Evolutionary conservation across 2,888 invertebrate species (phyloP), one percentile per base, ranked within the genome.

Genomic region (Mesorhabditis belari): DNA sequence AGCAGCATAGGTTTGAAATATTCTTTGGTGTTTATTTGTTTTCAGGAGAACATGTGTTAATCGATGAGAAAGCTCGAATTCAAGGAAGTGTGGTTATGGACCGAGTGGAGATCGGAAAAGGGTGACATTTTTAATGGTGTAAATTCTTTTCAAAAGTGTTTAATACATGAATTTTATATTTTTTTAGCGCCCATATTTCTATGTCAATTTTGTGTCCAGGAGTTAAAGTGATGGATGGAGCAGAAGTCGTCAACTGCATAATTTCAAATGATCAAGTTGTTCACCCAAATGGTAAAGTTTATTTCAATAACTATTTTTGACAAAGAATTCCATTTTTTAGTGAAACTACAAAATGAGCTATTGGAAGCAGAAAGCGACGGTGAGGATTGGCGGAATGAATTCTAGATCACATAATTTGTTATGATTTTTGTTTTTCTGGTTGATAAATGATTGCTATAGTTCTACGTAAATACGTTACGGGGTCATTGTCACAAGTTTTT

Each of bases 211-310:
- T 77, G 6, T 71, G 73, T 50, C 64, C 66, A 29, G 68, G 69
- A 49, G 70, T 59, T 12, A 63, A 65, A 51, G 63, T 76, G n/a
- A 74, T 71, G 44, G 73, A 76, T 6, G 64, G 69, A 24, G 69
- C 67, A 2, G 69, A 73, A 26, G 59, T 77, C 9, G 67, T 58
- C n/a, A 72, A 76, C 53, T 73, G 73, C 55, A 71, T 77, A 21
- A 63, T 77, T 1, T 58, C 63, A 1, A 76, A 73, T 26, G 77
- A 76, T 27, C 82, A 82, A 65, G 77, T 66, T 58, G 71, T 83
- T 12, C 61, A 69, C 25, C 70, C 80, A 21, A 79, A 79, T 75
- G 57, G 74, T 71, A 51, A 12, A 59, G 51, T 57, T 50, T 26
- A 17, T 3, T 19, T 5, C 5, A 21, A 19, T 54, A 19, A 53